These are phyloP conservation scores for Bradypodion pumilum DNA, from an alignment of 2,797 vertebrate species.

Conservation along the genomic window DNA sequence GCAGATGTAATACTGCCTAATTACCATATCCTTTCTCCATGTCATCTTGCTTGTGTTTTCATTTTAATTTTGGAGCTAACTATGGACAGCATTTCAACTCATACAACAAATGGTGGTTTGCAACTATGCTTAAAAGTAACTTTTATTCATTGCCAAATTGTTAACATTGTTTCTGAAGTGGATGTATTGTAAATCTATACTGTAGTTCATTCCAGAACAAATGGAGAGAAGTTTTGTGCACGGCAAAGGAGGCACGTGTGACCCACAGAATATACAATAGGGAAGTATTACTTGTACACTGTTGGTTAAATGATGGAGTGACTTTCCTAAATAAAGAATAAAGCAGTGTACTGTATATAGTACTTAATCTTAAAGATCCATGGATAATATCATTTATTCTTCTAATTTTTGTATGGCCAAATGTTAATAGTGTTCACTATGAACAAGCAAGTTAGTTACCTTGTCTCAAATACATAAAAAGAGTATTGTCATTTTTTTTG, in stretches of 20 bases:
- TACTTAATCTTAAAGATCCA: slow-evolving; percentile 10
- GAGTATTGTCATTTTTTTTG: too few species aligned
- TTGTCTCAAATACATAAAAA: neutral
- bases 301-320: neutral
- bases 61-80: neutral
- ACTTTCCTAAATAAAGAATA: neutral
- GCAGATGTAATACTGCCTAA: too few species aligned
- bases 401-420: neutral
- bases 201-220: neutral
- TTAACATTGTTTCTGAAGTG: neutral
- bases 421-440: neutral
- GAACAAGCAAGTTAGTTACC: neutral
- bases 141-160: neutral
- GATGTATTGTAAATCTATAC: too few species aligned
- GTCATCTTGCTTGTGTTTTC: neutral
- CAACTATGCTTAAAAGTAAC: neutral
- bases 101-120: neutral
- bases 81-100: neutral
- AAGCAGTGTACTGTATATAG: neutral
- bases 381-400: too few species aligned
- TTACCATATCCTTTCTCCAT: too few species aligned
- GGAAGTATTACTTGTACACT: neutral
- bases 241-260: neutral
- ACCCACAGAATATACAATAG: neutral
- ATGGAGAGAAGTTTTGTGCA: neutral